These are phyloP conservation scores for Xestobium rufovillosum DNA, from an alignment of 2,888 invertebrate genomes.

Conservation along the genomic window DNA sequence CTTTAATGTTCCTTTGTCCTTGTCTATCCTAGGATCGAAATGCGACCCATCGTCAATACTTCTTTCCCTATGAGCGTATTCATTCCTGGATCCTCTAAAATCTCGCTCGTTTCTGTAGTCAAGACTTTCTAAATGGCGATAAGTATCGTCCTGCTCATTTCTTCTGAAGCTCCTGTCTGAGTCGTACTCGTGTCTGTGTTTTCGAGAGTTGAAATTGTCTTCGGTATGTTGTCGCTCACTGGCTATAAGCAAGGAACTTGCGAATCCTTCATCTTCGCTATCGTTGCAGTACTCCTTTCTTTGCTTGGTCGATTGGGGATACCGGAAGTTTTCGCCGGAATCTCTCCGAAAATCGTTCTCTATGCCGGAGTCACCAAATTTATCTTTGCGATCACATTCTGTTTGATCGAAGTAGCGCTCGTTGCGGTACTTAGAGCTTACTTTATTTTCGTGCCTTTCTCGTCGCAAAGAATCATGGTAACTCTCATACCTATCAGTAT, in stretches of 20 bases:
- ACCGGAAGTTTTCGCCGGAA: slow-evolving; percentile 46
- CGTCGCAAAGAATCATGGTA: slow-evolving; percentile 58
- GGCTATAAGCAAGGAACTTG: slow-evolving; percentile 60
- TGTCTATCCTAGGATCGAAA: slow-evolving; percentile 57
- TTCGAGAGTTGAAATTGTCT: slow-evolving; percentile 45
- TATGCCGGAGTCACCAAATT: slow-evolving; percentile 70
- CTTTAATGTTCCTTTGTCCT: slow-evolving; percentile 41
- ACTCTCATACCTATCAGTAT: slow-evolving; percentile 32
- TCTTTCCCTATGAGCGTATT: slow-evolving; percentile 49
- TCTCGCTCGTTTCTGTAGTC: slow-evolving; percentile 46
- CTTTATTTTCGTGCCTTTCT: slow-evolving; percentile 48
- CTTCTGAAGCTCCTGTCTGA: slow-evolving; percentile 27
- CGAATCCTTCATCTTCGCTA: slow-evolving; percentile 65
- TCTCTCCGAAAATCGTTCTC: slow-evolving; percentile 74
- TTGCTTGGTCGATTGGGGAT: slow-evolving; percentile 23
- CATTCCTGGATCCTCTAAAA: slow-evolving; percentile 47
- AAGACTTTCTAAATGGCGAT: slow-evolving; percentile 40
- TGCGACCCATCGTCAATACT: slow-evolving; percentile 62
- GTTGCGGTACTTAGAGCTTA: slow-evolving; percentile 34
- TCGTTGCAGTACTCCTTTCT: slow-evolving; percentile 44
- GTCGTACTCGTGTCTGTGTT: slow-evolving; percentile 30
- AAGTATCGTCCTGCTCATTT: slow-evolving; percentile 29
- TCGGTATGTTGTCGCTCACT: slow-evolving; percentile 70
- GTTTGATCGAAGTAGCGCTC: slow-evolving; percentile 44
- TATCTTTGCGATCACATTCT: slow-evolving; percentile 50